Percentiles rank a stretch among this genome's conserved stretches.
Evolutionary conservation across 1,140 invertebrate genomes (phyloP).

Genomic region (Gryon sp.): DNA sequence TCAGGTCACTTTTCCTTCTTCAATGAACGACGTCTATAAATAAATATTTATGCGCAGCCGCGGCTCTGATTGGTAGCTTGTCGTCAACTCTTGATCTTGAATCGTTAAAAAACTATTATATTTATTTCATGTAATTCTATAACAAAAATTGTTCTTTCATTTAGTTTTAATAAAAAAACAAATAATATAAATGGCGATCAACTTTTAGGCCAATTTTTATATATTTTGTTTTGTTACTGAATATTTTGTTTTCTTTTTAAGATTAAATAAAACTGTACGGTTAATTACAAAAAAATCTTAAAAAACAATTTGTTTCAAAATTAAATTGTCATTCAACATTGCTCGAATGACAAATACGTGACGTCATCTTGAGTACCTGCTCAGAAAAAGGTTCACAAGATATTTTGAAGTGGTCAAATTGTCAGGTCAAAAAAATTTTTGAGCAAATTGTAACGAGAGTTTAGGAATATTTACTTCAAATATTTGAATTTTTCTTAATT

Average conservation of each 20-base stretch:
- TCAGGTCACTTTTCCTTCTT: conserved; percentile 47
- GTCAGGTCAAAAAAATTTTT: neutral
- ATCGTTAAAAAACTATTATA: conserved; percentile 1
- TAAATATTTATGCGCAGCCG: conserved; percentile 36
- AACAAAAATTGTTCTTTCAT: no score
- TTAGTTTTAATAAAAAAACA: no score
- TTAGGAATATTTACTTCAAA: no score
- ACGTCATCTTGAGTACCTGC: conserved; percentile 20
- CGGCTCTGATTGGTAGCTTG: neutral
- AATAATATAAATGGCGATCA: no score
- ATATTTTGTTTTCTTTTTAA: no score
- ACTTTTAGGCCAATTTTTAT: no score
- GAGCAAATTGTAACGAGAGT: neutral
- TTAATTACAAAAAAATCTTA: neutral
- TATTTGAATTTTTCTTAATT: no score
- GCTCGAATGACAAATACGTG: conserved; percentile 3
- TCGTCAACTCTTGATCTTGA: conserved; percentile 22
- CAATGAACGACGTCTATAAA: conserved; percentile 31
- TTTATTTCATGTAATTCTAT: no score
- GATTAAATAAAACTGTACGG: neutral
- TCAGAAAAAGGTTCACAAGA: neutral
- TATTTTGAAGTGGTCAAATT: neutral
- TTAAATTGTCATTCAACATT: neutral
- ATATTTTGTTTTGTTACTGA: no score
- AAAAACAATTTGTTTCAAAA: conserved; percentile 4